Evolutionary conservation across 92 coral and sea anemone species (phyloP), one percentile per base, ranked within the genome.

Genomic region (Heteractis magnifica): DNA sequence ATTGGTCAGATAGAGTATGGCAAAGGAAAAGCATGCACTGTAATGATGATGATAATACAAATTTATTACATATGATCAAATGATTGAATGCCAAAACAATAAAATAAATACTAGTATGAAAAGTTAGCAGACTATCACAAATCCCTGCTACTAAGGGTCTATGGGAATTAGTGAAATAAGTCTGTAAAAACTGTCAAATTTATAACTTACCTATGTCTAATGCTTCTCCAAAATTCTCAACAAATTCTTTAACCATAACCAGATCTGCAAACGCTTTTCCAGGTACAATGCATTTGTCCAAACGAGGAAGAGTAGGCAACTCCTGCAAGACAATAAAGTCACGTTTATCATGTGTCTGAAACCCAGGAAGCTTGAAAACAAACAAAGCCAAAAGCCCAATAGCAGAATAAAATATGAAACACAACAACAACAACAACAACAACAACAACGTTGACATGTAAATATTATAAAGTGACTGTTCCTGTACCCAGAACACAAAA

Each of bases 251-350:
- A 15, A 94, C 95, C 98, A 95, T 95, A 49, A 92, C 89, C 50
- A 95, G 93, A 84, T 95, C 98, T 51, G 98, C 98, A 85, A 95
- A 95, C 12, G 98, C 98, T 77, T 88, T 86, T 4, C 98, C 98
- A 59, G 98, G 90, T 65, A 90, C 79, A 80, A 87, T 82, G 10
- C 95, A 86, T 62, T 94, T 90, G 16, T 75, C 72, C 75, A 95
- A 76, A 65, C 95, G 79, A 7, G 94, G 81, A 81, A 95, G 82
- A 20, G 88, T 85, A 52, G 98, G 98, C 26, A 95, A 83, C 51
- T 88, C 89, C 97, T 93, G 82, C 44, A 52, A 86, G 56, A 65
- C 34, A 8, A 52, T 8, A 77, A 48, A 48, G 14, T 26, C 3
- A 51, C 51, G 21, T 21, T 62, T 83, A 81, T 72, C 10, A 4